These are phyloP conservation scores for Lophochroa leadbeateri DNA, from an alignment of 2,113 vertebrate genomes.

Conservation along the genomic window DNA sequence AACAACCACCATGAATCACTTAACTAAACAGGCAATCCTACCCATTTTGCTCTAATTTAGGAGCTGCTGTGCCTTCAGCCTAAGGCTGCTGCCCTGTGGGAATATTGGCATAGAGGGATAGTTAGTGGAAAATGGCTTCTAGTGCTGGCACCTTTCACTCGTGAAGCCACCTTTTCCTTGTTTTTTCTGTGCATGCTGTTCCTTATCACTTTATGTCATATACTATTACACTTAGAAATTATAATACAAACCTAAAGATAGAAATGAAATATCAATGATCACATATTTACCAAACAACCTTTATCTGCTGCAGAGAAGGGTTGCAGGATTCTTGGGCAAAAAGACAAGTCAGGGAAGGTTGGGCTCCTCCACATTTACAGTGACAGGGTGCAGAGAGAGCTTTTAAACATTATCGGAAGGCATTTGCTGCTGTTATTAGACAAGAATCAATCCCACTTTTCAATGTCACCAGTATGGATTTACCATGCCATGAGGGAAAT, in stretches of 20 bases:
- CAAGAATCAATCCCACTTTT: not conserved
- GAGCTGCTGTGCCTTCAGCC: not conserved
- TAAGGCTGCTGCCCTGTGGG: not conserved
- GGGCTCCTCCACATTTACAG: not conserved
- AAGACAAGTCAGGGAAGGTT: not conserved
- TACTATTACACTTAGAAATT: not conserved
- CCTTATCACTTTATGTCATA: not conserved
- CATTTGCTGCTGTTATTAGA: not conserved
- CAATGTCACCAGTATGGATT: not conserved
- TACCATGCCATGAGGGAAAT: not conserved
- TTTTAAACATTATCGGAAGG: not conserved
- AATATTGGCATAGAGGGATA: not conserved
- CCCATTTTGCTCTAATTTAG: not conserved
- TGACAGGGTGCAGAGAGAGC: not conserved
- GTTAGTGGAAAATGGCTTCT: not conserved
- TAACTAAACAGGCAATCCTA: not conserved
- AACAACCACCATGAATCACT: not conserved
- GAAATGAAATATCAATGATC: not conserved
- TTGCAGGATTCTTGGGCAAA: not conserved
- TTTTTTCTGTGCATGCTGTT: not conserved
- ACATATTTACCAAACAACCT: accelerated
- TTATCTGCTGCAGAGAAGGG: not conserved
- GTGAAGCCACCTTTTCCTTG: not conserved
- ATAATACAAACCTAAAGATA: accelerated
- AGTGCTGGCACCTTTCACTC: not conserved